Percentiles rank a stretch among this genome's conserved stretches.
These are phyloP conservation scores for Lasioglossum lativentre DNA, from an alignment of 2,888 invertebrate genomes.

Conservation along the genomic window DNA sequence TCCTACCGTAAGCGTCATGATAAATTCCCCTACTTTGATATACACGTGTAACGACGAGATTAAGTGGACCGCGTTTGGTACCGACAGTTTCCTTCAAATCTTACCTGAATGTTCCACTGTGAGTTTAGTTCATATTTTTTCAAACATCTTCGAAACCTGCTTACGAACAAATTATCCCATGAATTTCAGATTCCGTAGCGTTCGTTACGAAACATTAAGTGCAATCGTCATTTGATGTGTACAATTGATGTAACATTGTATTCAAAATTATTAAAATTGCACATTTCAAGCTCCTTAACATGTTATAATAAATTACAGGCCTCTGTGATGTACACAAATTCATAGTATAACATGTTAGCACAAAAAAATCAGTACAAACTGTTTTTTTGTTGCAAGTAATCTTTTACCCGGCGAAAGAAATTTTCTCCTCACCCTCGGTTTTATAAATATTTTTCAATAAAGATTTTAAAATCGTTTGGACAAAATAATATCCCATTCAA, in stretches of 20 bases:
- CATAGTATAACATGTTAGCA: neutral
- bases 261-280: neutral
- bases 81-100: neutral
- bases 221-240: neutral
- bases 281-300: neutral
- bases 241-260: neutral
- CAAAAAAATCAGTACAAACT: neutral
- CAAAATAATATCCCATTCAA: neutral
- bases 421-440: neutral
- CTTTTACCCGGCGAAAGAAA: neutral
- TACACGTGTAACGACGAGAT: constrained; percentile 1
- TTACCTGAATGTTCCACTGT: neutral
- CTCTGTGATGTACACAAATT: neutral
- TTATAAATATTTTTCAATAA: no score
- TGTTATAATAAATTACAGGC: neutral
- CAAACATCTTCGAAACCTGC: neutral
- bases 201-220: neutral
- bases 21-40: constrained; percentile 41
- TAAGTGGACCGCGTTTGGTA: neutral
- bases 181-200: neutral
- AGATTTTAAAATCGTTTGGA: neutral
- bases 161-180: neutral
- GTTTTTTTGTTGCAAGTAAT: neutral
- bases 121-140: neutral
- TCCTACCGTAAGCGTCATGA: constrained; percentile 16